Conservation (phyloP, 2,113 vertebrate species). For the Actenoides hombroni region DNA sequence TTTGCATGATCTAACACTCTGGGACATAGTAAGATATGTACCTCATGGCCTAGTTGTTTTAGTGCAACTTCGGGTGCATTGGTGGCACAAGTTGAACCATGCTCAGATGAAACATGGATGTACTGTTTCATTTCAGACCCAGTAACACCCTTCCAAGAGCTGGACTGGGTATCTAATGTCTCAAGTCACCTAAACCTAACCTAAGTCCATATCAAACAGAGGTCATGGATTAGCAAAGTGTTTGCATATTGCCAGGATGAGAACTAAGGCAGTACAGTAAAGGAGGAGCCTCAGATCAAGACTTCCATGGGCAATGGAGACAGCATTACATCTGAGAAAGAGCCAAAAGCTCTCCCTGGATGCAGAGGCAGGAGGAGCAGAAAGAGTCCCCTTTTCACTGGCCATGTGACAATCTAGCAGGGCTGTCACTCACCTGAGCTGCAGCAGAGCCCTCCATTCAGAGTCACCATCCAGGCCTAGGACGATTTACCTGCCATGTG, state of each 20-base stretch:
- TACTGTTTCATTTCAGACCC: background rate
- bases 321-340: background rate
- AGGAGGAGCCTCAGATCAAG: background rate
- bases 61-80: background rate
- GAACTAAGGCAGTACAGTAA: background rate
- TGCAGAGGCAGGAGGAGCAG: background rate
- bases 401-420: background rate
- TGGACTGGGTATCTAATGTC: background rate
- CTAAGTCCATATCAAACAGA: background rate
- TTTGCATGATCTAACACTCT: background rate
- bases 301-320: background rate
- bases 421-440: background rate
- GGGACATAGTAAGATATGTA: background rate
- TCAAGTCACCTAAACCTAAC: background rate
- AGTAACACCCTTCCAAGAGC: background rate
- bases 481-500: background rate
- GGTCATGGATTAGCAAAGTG: accelerated
- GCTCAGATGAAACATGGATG: background rate
- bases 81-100: background rate
- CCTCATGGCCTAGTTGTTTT: background rate
- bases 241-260: background rate
- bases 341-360: background rate
- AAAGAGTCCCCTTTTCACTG: background rate
- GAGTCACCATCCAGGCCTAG: background rate
- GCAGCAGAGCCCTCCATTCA: background rate